These are phyloP conservation scores for Julus scandinavius DNA, from an alignment of 2,888 invertebrate genomes.

Conservation along the genomic window DNA sequence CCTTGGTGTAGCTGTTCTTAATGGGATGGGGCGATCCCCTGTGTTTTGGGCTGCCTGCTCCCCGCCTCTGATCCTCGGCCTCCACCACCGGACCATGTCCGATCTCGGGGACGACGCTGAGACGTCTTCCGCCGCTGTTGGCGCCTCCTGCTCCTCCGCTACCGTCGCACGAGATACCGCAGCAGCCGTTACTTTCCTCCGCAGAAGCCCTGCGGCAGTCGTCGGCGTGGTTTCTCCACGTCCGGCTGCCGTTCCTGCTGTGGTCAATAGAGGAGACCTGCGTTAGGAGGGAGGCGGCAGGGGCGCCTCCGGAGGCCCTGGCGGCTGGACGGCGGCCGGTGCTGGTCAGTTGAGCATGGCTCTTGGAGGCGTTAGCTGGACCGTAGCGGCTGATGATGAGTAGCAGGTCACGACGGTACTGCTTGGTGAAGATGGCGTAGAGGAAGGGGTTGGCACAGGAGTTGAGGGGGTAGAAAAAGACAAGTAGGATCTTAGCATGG, in stretches of 20 bases:
- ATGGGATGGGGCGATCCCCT: constrained; percentile 56
- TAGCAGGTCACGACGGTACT: constrained; percentile 81
- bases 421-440: constrained; percentile 89
- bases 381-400: constrained; percentile 74
- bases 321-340: neutral
- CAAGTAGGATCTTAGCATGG: constrained; percentile 75
- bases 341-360: constrained; percentile 38
- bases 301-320: neutral
- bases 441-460: constrained; percentile 93
- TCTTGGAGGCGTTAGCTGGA: constrained; percentile 3
- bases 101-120: constrained; percentile 42
- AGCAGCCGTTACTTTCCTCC: constrained; percentile 43
- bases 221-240: neutral
- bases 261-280: constrained; percentile 20
- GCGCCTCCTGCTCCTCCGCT: neutral
- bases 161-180: constrained; percentile 9
- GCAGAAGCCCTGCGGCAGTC: neutral
- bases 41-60: constrained; percentile 9
- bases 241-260: neutral
- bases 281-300: neutral
- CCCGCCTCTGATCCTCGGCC: neutral
- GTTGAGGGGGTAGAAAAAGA: constrained; percentile 91
- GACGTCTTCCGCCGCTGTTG: neutral
- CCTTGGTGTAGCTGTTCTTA: constrained; percentile 54
- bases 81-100: neutral